Evolutionary conservation across 2,113 vertebrate species (phyloP).

Genomic region (Pseudorhombus dupliciocellatus): DNA sequence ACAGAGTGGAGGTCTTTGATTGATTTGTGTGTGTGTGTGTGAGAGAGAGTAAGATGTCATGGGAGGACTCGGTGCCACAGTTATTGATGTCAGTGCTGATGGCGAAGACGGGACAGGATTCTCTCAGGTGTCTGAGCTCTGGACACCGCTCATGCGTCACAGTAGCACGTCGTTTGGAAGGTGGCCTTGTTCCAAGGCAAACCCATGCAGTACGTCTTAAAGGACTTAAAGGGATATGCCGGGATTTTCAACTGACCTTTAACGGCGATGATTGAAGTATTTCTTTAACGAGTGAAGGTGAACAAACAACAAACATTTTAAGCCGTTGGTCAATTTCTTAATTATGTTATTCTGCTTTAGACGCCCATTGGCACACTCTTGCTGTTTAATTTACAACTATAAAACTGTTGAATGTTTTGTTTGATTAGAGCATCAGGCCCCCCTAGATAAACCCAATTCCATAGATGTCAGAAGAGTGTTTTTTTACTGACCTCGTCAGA

Average conservation of each 20-base stretch:
- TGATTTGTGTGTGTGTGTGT: background rate
- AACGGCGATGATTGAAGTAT: background rate
- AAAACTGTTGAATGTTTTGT: background rate
- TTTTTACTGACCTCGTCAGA: slow-evolving; percentile 40
- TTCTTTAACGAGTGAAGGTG: background rate
- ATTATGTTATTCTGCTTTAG: too few relatives aligned
- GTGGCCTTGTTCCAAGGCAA: slow-evolving; percentile 18
- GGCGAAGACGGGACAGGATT: slow-evolving; percentile 10
- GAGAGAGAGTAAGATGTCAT: background rate
- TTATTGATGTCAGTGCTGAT: slow-evolving; percentile 29
- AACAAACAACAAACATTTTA: background rate
- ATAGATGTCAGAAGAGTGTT: slow-evolving; percentile 22
- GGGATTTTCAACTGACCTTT: background rate
- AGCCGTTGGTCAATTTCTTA: too few relatives aligned
- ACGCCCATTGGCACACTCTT: too few relatives aligned
- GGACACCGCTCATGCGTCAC: background rate
- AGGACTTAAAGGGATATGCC: slow-evolving; percentile 4
- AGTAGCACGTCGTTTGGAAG: slow-evolving; percentile 3
- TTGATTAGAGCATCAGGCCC: background rate
- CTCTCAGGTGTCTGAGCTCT: background rate
- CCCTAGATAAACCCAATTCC: background rate
- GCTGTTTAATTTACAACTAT: background rate
- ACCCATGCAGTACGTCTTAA: background rate
- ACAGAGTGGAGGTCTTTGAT: background rate
- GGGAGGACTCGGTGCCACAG: background rate